Evolutionary conservation across 1,140 invertebrate genomes (phyloP), one percentile per base, ranked within the genome.

Genomic region (Sarcophaga peregrina): DNA sequence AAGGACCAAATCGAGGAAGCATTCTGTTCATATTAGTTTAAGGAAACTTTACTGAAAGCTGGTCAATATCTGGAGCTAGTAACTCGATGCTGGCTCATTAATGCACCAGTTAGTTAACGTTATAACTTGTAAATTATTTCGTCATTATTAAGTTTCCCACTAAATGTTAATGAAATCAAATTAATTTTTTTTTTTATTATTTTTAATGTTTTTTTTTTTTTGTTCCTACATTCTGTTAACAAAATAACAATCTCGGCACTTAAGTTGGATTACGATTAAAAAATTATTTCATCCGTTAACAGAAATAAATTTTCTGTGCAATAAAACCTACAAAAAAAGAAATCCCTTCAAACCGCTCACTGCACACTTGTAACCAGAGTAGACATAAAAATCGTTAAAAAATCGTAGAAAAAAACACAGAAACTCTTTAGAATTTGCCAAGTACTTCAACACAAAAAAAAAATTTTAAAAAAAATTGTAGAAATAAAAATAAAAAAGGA

Each of bases 211-310:
- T 37, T 37, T 37, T 37, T 37, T 37, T 37, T 37, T 4, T 37
- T n/a, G n/a, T n/a, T n/a, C n/a, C 25, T 37, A 37, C 25, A 37
- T 37, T 37, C 25, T 37, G 25, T 37, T 37, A 37, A 73, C 3
- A 68, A 82, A 82, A 74, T 73, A 82, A 82, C 62, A 82, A 82
- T 52, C 81, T 50, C 15, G 5, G 15, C 52, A 58, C 82, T 82
- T 68, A 17, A 74, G 13, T 80, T 82, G 10, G 73, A 80, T 82
- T 84, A 17, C 81, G 83, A 80, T 84, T 84, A 84, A 84, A 80
- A 84, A 84, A 84, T 82, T 81, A 84, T 84, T 84, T 84, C 83
- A 84, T 78, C 75, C 83, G 78, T 84, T 74, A 74, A 72, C 52
- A 82, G 74, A 74, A 82, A 82, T 52, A 82, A 82, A 74, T 82